phyloP scores from a whole-genome alignment of 2,797 vertebrate genomes.

The Sebastes nivosus region DNA sequence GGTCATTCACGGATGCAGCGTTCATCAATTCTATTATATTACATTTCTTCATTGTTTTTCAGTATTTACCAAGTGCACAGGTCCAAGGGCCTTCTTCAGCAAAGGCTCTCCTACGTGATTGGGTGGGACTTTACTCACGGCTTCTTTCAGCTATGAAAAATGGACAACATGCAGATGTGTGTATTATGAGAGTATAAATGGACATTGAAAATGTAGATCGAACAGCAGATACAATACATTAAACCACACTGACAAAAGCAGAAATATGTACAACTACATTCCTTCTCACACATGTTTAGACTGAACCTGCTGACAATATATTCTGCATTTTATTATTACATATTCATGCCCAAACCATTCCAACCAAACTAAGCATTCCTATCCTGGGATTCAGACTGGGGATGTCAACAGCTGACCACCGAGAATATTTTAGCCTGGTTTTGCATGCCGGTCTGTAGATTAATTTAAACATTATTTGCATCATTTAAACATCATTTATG shows the following conservation, averaged over 20 bases:
- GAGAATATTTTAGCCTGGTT: neutral
- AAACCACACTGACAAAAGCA: neutral
- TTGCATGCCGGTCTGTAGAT: neutral
- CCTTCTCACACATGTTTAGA: neutral
- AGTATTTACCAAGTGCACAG: slow-evolving; percentile 91
- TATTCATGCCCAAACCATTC: neutral
- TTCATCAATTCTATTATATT: neutral
- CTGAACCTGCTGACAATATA: neutral
- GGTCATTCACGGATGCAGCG: neutral
- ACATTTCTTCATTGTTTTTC: neutral
- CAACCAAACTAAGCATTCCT: neutral
- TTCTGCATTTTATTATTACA: neutral
- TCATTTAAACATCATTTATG: too few species aligned
- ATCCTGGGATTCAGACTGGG: neutral
- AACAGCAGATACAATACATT: neutral
- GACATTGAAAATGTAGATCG: neutral
- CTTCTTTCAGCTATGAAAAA: slow-evolving; percentile 91
- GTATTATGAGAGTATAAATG: neutral
- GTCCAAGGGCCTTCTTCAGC: slow-evolving; percentile 91
- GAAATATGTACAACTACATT: too few species aligned
- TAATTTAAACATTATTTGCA: too few species aligned
- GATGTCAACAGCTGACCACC: neutral
- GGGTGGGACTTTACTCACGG: slow-evolving; percentile 89
- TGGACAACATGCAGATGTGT: neutral
- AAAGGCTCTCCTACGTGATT: slow-evolving; percentile 92